Conservation (phyloP, 2,797 vertebrate genomes). For the Pipistrellus pipistrellus region DNA sequence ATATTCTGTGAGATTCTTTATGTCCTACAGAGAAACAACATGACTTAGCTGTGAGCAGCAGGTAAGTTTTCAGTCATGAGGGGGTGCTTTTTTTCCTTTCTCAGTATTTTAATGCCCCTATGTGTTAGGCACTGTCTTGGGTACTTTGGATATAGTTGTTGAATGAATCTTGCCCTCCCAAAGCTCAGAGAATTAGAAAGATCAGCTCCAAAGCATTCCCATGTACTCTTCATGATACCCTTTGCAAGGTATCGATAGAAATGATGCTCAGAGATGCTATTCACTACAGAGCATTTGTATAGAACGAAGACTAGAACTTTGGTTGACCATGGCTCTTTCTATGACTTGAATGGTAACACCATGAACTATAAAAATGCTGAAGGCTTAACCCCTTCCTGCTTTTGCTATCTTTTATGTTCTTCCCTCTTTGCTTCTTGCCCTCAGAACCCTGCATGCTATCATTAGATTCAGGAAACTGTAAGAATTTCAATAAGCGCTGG, state of each 20-base stretch:
- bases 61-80: not conserved
- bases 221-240: not conserved
- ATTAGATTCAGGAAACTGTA: slow-evolving; percentile 81
- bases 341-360: not conserved
- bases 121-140: not conserved
- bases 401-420: not conserved
- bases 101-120: not conserved
- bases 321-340: not conserved
- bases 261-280: not conserved
- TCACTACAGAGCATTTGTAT: not conserved
- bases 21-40: not conserved
- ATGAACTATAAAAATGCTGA: not conserved
- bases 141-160: not conserved
- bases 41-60: not conserved
- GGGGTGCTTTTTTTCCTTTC: not conserved
- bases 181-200: not conserved
- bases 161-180: not conserved
- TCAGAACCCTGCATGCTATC: slow-evolving; percentile 86
- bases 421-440: not conserved
- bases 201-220: not conserved
- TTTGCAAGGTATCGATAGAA: not conserved
- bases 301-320: not conserved
- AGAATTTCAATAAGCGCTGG: slow-evolving; percentile 53
- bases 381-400: not conserved
- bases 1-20: not conserved